phyloP scores from a whole-genome alignment of 2,888 invertebrate genomes.

The Agonum fuliginosum region DNA sequence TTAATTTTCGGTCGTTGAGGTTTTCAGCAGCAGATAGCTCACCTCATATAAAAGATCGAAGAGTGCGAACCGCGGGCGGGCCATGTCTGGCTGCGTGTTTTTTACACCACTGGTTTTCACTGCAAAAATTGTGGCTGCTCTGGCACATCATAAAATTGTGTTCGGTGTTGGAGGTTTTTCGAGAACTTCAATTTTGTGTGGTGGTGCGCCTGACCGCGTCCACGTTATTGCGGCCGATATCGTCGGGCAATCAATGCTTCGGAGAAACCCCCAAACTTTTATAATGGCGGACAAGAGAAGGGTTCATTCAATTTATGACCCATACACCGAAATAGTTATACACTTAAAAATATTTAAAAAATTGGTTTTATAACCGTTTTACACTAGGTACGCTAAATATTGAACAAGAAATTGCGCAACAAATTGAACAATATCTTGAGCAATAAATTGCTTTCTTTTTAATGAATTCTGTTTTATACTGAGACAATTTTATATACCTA shows the following conservation, averaged over 20 bases:
- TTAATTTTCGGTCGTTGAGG: too few relatives aligned
- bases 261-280: constrained; percentile 18
- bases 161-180: constrained; percentile 34
- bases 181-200: constrained; percentile 44
- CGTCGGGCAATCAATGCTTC: constrained; percentile 57
- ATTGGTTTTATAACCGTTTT: too few relatives aligned
- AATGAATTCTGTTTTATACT: too few relatives aligned
- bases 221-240: constrained; percentile 55
- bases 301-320: too few relatives aligned
- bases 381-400: too few relatives aligned
- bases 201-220: constrained; percentile 43
- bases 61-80: neutral
- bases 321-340: too few relatives aligned
- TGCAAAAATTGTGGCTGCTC: constrained; percentile 9
- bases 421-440: too few relatives aligned
- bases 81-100: neutral
- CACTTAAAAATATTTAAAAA: too few relatives aligned
- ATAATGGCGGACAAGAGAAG: too few relatives aligned
- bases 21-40: neutral
- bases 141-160: constrained; percentile 50
- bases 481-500: too few relatives aligned
- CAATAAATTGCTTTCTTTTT: too few relatives aligned
- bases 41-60: constrained; percentile 1
- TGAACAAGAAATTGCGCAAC: too few relatives aligned
- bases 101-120: constrained; percentile 24